Percentiles rank a stretch among this genome's conserved stretches.
Evolutionary conservation across 2,797 vertebrate species (phyloP).

Genomic region (Gymnocypris eckloni): DNA sequence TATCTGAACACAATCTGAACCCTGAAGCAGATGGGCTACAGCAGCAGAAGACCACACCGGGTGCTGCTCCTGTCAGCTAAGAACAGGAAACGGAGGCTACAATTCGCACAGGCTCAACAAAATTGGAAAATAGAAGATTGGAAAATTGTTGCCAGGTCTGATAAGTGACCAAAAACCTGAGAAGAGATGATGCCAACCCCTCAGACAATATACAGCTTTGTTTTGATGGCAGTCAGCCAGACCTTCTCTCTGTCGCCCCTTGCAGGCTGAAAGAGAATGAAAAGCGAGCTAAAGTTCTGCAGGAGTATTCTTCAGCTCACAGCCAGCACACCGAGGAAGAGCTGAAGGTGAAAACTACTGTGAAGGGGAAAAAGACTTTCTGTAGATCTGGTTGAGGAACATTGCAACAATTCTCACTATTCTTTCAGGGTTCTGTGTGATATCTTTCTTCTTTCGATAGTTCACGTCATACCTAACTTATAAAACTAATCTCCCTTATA

Average conservation of each 20-base stretch:
- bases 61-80: too few relatives aligned
- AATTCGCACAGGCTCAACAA: too few relatives aligned
- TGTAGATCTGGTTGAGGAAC: background rate
- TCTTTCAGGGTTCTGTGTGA: background rate
- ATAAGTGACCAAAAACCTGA: too few relatives aligned
- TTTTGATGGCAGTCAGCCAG: background rate
- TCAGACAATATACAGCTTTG: background rate
- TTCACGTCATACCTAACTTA: background rate
- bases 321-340: conserved; percentile 89
- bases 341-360: conserved; percentile 84
- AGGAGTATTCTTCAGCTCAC: conserved; percentile 93
- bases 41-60: too few relatives aligned
- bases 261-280: conserved; percentile 90
- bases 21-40: too few relatives aligned
- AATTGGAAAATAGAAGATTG: too few relatives aligned
- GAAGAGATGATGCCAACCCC: too few relatives aligned
- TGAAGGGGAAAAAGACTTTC: background rate
- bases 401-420: background rate
- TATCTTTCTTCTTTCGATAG: too few relatives aligned
- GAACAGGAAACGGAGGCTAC: too few relatives aligned
- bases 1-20: too few relatives aligned
- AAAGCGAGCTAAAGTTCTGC: conserved; percentile 82
- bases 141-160: too few relatives aligned
- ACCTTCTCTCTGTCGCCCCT: conserved; percentile 47
- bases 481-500: background rate